Percentiles rank a stretch among this genome's conserved stretches.
Evolutionary conservation across 2,113 vertebrate species (phyloP).

Genomic region (Cyprinus carpio): DNA sequence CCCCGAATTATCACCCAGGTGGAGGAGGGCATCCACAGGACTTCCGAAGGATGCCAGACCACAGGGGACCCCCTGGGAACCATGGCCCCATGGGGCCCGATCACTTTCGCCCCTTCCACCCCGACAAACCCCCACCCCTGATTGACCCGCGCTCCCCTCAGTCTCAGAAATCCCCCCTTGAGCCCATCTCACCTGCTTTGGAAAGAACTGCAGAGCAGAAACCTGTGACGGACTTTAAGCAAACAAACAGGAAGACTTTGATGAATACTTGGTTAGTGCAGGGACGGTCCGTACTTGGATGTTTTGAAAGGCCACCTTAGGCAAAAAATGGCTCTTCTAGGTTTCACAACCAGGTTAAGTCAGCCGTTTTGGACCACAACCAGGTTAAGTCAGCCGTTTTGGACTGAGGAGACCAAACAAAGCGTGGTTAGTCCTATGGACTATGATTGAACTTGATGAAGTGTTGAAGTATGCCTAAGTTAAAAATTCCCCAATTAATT

Average conservation of each 20-base stretch:
- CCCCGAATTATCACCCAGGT: constrained; percentile 83
- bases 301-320: constrained; percentile 54
- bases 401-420: constrained; percentile 56
- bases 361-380: constrained; percentile 48
- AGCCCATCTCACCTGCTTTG: constrained; percentile 83
- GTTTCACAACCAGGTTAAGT: constrained; percentile 53
- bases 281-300: no score
- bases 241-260: constrained; percentile 87
- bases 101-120: constrained; percentile 89
- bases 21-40: constrained; percentile 83
- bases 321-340: constrained; percentile 58
- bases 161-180: constrained; percentile 91
- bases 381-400: constrained; percentile 51
- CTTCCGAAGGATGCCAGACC: constrained; percentile 90
- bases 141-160: constrained; percentile 91
- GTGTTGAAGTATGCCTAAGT: constrained; percentile 64
- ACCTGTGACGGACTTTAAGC: constrained; percentile 83
- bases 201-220: constrained; percentile 89
- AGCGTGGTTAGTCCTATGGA: constrained; percentile 78
- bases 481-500: constrained; percentile 78
- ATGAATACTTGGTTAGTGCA: constrained; percentile 34
- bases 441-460: constrained; percentile 65
- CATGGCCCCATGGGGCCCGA: constrained; percentile 84
- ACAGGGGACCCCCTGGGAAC: constrained; percentile 79
- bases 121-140: constrained; percentile 84